Base-by-base conservation (phyloP, 2,888 invertebrate genomes). In the Allophyes oxyacanthae region DNA sequence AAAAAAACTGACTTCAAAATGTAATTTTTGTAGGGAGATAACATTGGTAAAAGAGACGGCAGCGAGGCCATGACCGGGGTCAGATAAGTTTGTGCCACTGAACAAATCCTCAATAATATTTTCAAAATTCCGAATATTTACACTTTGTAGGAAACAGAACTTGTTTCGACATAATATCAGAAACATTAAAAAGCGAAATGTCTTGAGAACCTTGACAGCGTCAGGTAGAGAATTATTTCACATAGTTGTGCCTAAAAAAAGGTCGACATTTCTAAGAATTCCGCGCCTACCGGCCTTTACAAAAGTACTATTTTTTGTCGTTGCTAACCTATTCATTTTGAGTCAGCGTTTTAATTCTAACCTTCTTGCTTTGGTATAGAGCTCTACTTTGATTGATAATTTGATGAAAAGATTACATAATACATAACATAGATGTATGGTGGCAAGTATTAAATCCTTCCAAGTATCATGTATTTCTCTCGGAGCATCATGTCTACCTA, bases 191-290 rank as follows among this genome's bases (percentile, higher is more conserved):
- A 62, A 67, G 60, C 64, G 48, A 73, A 77, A 61, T 63, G 43
- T 60, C 51, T 40, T n/a, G 49, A 64, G 2, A 67, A 64, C 65
- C 68, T 68, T 57, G 59, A 42, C 56, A 48, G 38, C 11, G 72
- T 57, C 88, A 88, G 88, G 88, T 88, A 88, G 79, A 80, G 72
- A 83, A 61, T 84, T n/a, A n/a, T n/a, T 82, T 84, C 77, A 79
- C 78, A 77, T 81, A 78, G 75, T 72, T 71, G 41, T 59, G 45
- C 15, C 48, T 64, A 65, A 86, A 86, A 88, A 88, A 89, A 82
- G 84, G 83, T 83, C 62, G 64, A 64, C 65, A 73, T 83, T 91
- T 91, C 91, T 81, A 65, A 86, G 91, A 90, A 91, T 81, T 85
- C 77, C 66, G 57, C 41, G 59, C 62, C 56, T 46, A 65, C 50